Conservation (phyloP, 2,797 vertebrate genomes). For the Neopelma chrysocephalum region DNA sequence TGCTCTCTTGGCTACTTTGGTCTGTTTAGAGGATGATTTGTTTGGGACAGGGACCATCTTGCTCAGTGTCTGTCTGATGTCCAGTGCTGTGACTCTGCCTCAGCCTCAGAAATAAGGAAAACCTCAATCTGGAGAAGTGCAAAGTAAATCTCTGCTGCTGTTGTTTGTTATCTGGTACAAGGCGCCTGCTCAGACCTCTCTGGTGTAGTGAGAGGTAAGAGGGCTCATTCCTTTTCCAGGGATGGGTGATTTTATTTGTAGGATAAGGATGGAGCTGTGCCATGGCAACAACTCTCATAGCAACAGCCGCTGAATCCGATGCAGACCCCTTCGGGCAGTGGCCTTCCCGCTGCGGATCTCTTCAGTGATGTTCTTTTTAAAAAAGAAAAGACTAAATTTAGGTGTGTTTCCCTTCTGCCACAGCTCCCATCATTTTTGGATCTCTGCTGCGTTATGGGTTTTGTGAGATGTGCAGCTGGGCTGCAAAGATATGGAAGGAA, state of each 20-base stretch:
- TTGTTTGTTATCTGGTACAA: not conserved
- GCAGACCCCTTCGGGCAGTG: constrained; percentile 37
- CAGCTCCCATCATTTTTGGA: not conserved
- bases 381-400: constrained; percentile 11
- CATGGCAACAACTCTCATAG: constrained; percentile 81
- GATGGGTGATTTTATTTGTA: constrained; percentile 68
- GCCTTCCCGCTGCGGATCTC: not conserved
- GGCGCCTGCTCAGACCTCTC: not conserved
- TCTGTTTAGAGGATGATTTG: not conserved
- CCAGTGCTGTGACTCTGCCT: not conserved
- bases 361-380: not conserved
- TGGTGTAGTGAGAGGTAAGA: constrained; percentile 36
- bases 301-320: constrained; percentile 59
- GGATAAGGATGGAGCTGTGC: constrained; percentile 67
- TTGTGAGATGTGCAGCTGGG: not conserved
- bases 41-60: not conserved
- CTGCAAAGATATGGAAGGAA: not conserved
- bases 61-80: not conserved
- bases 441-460: not conserved
- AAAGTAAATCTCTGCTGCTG: not conserved
- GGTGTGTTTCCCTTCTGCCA: not conserved
- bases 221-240: constrained; percentile 29
- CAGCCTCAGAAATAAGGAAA: not conserved
- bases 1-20: not conserved
- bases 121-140: not conserved